Conservation (phyloP, 2,113 vertebrate genomes). For the Lycocorax pyrrhopterus region DNA sequence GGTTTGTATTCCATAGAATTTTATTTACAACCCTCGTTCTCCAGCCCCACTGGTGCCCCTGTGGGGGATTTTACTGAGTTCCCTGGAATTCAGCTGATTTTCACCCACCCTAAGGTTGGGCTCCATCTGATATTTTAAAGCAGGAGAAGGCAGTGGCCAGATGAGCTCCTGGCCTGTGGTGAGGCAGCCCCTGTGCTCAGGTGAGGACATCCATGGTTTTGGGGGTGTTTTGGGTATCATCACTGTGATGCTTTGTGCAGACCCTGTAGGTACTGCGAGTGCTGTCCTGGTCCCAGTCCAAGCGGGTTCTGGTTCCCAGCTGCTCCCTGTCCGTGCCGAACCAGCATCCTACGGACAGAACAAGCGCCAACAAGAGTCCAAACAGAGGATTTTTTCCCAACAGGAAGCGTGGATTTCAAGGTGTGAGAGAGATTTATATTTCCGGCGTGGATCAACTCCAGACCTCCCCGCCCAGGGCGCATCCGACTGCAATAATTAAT, state of each 20-base stretch:
- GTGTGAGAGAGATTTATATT: conserved; percentile 72
- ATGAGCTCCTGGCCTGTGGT: fast-evolving
- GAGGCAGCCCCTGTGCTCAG: background rate
- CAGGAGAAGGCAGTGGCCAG: background rate
- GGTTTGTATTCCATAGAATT: too few species aligned
- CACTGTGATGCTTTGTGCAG: background rate
- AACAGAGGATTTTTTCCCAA: background rate
- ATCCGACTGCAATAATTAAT: conserved; percentile 84
- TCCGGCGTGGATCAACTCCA: conserved; percentile 48
- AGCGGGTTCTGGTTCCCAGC: background rate
- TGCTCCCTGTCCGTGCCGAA: background rate
- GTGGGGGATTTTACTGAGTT: too few species aligned
- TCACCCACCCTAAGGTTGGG: too few species aligned
- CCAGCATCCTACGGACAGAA: background rate
- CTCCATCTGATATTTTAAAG: background rate
- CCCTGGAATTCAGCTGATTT: too few species aligned
- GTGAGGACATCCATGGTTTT: too few species aligned
- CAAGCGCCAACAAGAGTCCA: background rate
- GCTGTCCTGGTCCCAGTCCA: background rate
- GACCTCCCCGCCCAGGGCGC: conserved; percentile 73
- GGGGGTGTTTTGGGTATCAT: background rate
- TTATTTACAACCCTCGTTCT: too few species aligned
- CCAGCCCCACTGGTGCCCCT: too few species aligned
- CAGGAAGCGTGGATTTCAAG: background rate
- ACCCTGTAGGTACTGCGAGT: background rate